Base-by-base conservation (phyloP, 2,797 vertebrate genomes). In the Pangasius sanitwongsei region DNA sequence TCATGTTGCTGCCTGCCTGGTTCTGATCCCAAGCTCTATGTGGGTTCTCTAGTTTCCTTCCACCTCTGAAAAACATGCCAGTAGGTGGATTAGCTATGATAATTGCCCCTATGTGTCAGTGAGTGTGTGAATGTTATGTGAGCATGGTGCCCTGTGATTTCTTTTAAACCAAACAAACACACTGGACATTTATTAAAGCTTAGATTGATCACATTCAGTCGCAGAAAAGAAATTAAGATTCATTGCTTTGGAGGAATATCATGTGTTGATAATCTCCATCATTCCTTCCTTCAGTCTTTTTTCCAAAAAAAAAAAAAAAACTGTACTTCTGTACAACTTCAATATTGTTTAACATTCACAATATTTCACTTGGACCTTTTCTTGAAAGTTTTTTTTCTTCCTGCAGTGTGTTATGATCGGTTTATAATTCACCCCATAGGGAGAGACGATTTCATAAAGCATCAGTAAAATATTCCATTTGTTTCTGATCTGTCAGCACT, bases 341-440 rank as follows among this genome's bases (percentile, higher is more conserved):
- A 75, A 44, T 48, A 53, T 53, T 25, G 20, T 28, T 28, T 28
- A 25, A 13, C 3, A 72, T 28, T 48, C 72, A 25, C 67, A 34
- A 34, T 34, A 70, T 70, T 34, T 18, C 5, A 16, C 65, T n/a
- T 31, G 3, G 6, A 31, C 9, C 9, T 13, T 77, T 28, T 75
- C 41, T 48, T 6, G 7, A 31, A 80, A 34, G 7, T 41, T 41
- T 41, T 28, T 5, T 34, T 80, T 57, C 15, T 16, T 3, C n/a
- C 23, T 6, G 80, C 80, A 82, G 23, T 59, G 31, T 61, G 20
- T 61, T 61, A 82, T 59, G 80, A 82, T 25, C 20, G 12, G 18
- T 48, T 18, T 75, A 20, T 86, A 86, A 87, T 78, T 80, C n/a
- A 50, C 61, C 61, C 59, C 44, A 63, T 28, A 61, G 70, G 28